Percentiles rank a stretch among this genome's conserved stretches.
Conservation (phyloP, 2,888 invertebrate species). For the Syritta pipiens region DNA sequence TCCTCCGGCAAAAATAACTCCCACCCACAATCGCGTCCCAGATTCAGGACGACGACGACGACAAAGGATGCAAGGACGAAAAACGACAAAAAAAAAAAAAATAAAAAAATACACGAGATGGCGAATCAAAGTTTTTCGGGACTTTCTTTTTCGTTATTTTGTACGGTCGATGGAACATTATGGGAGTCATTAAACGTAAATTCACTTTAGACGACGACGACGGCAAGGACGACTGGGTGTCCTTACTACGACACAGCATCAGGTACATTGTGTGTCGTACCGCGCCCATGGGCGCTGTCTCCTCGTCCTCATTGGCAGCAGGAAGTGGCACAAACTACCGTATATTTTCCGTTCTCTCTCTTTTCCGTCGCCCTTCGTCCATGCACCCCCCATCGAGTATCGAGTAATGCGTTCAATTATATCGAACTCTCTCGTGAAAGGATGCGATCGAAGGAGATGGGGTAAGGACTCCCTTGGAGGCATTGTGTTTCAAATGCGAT, state of each 20-base stretch:
- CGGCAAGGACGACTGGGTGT: background rate
- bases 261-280: conserved; percentile 36
- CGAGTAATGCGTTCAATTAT: conserved; percentile 58
- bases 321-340: conserved; percentile 44
- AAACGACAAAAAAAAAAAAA: conserved; percentile 1
- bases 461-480: too few relatives aligned
- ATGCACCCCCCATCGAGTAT: conserved; percentile 15
- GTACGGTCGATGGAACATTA: conserved; percentile 66
- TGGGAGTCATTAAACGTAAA: conserved; percentile 65
- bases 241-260: conserved; percentile 52
- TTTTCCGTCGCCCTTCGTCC: background rate
- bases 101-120: background rate
- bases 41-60: too few relatives aligned
- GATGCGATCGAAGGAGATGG: conserved; percentile 14
- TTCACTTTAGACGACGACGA: conserved; percentile 44
- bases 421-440: conserved; percentile 58
- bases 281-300: conserved; percentile 43
- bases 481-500: conserved; percentile 36
- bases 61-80: conserved; percentile 8
- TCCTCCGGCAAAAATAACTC: conserved; percentile 47
- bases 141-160: conserved; percentile 56
- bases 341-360: background rate
- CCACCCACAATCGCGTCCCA: background rate
- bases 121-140: conserved; percentile 63
- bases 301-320: conserved; percentile 38